These are phyloP conservation scores for Brachylomia viminalis DNA, from an alignment of 2,888 invertebrate genomes.

Conservation along the genomic window DNA sequence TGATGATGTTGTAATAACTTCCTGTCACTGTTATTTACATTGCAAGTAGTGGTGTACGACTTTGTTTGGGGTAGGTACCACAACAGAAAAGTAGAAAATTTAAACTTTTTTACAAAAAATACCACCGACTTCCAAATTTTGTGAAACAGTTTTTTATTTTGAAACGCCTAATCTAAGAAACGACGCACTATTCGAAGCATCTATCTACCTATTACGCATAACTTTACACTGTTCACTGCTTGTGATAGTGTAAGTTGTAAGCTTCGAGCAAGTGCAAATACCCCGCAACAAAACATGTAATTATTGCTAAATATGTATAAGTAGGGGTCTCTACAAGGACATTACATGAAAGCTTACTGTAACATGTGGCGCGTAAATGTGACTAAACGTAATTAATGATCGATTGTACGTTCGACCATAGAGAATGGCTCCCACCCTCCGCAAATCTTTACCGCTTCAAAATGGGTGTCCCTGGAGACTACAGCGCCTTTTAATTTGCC, in stretches of 20 bases:
- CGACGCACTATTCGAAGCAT: not conserved
- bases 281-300: constrained; percentile 10
- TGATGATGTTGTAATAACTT: no score
- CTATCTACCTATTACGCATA: not conserved
- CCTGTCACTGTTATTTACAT: no score
- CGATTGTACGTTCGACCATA: constrained; percentile 85
- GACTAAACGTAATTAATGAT: constrained; percentile 90
- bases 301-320: constrained; percentile 49
- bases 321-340: constrained; percentile 63
- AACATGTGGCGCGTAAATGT: constrained; percentile 89
- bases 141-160: no score
- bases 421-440: constrained; percentile 82
- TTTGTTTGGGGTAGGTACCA: no score
- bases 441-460: constrained; percentile 86
- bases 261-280: constrained; percentile 10
- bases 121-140: no score
- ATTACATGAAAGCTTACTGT: constrained; percentile 73
- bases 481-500: constrained; percentile 90
- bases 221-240: not conserved
- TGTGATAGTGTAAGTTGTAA: constrained; percentile 1
- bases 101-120: no score
- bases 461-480: constrained; percentile 84
- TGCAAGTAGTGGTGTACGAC: no score
- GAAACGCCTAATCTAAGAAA: not conserved
- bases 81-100: no score